Percentiles rank a stretch among this genome's conserved stretches.
phyloP scores from a whole-genome alignment of 2,797 vertebrate species.

The Momotus momota region DNA sequence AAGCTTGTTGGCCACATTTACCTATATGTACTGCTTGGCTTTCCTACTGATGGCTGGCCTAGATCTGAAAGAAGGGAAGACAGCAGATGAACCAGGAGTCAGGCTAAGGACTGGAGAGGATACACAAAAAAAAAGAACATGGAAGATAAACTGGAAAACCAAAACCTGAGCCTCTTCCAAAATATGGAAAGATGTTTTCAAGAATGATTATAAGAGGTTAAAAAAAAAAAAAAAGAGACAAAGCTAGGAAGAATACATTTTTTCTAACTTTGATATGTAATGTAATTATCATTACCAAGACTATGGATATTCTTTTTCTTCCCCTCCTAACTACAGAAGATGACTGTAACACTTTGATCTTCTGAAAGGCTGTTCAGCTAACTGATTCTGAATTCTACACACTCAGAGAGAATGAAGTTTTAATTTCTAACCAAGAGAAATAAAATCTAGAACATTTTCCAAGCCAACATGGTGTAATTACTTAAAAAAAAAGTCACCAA shows the following conservation, averaged over 20 bases:
- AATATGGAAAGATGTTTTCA: neutral
- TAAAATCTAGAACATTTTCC: neutral
- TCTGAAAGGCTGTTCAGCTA: neutral
- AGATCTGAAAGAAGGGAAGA: neutral
- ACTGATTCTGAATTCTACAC: neutral
- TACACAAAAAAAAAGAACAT: neutral
- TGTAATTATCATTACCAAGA: neutral
- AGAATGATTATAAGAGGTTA: neutral
- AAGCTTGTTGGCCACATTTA: neutral
- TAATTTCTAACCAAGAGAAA: conserved; percentile 1
- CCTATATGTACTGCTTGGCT: neutral
- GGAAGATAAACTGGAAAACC: neutral
- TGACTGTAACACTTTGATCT: neutral
- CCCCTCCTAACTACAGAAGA: neutral
- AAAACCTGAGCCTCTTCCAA: neutral
- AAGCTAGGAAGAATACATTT: neutral
- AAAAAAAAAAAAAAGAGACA: neutral
- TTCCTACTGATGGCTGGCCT: neutral
- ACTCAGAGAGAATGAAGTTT: neutral
- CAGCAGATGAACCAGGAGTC: neutral
- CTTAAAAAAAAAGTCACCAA: neutral
- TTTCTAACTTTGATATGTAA: neutral
- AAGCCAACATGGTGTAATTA: neutral
- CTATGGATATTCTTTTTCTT: neutral
- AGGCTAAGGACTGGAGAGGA: neutral